Conservation (phyloP, 1,140 invertebrate species). For the Cardiocondyla obscurior region DNA sequence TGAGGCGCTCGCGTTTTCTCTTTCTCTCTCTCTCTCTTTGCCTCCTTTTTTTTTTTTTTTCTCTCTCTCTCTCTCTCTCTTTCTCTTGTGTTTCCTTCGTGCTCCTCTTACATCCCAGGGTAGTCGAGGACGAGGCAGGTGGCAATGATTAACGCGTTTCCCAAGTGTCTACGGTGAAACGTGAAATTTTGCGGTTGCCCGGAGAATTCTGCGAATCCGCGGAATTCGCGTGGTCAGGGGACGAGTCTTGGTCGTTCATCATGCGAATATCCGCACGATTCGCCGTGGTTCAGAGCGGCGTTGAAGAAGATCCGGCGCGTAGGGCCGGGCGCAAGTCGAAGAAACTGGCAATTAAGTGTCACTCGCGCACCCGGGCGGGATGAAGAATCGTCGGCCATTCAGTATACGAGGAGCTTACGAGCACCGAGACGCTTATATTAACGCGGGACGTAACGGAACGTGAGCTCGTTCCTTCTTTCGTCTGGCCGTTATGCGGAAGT, state of each 20-base stretch:
- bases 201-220: constrained; percentile 53
- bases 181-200: constrained; percentile 62
- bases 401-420: background rate
- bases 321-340: constrained; percentile 22
- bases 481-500: background rate
- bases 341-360: constrained; percentile 61
- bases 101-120: background rate
- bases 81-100: background rate
- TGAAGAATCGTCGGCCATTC: constrained; percentile 44
- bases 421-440: constrained; percentile 26
- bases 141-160: constrained; percentile 66
- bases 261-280: constrained; percentile 15
- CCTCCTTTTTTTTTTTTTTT: background rate
- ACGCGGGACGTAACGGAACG: constrained; percentile 10
- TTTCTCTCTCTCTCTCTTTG: background rate
- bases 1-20: background rate
- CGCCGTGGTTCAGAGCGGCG: background rate
- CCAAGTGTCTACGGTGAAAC: constrained; percentile 49
- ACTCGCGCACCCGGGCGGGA: constrained; percentile 27
- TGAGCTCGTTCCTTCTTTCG: background rate
- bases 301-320: background rate
- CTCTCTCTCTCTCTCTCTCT: background rate
- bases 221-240: constrained; percentile 50
- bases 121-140: constrained; percentile 14
- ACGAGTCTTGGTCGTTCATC: constrained; percentile 64